Percentiles rank a stretch among this genome's conserved stretches.
Conservation (phyloP, 37 sponge, comb jelly and placozoan genomes). For the Mnemiopsis leidyi region DNA sequence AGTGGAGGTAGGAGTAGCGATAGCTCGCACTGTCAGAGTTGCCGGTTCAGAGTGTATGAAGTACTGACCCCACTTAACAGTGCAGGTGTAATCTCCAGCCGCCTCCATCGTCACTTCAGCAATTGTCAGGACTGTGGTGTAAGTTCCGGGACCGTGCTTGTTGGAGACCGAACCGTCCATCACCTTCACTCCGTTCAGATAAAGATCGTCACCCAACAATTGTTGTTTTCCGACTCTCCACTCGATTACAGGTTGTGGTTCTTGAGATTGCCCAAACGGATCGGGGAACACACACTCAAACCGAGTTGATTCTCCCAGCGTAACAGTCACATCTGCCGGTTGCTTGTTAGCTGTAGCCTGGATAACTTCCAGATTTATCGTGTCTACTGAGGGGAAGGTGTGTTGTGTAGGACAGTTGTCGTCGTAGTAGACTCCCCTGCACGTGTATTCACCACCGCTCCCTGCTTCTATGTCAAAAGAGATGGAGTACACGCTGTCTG, state of each 20-base stretch:
- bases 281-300: constrained; percentile 7
- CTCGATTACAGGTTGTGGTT: not conserved
- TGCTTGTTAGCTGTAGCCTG: not conserved
- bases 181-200: not conserved
- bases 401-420: not conserved
- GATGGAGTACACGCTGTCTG: not conserved
- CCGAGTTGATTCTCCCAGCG: not conserved
- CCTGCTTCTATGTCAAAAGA: not conserved
- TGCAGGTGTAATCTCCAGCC: constrained; percentile 4
- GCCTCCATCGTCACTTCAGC: not conserved
- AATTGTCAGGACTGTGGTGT: not conserved
- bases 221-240: not conserved
- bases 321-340: not conserved
- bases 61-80: not conserved
- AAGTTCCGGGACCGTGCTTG: not conserved
- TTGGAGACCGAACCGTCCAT: not conserved
- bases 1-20: not conserved
- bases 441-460: not conserved
- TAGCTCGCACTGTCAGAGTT: not conserved
- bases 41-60: constrained; percentile 14
- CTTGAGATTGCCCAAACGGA: not conserved
- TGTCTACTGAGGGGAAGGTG: not conserved
- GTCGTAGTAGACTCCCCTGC: not conserved
- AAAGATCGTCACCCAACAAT: not conserved
- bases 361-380: not conserved